Conservation (phyloP, 2,888 invertebrate genomes). For the Serripes groenlandicus region DNA sequence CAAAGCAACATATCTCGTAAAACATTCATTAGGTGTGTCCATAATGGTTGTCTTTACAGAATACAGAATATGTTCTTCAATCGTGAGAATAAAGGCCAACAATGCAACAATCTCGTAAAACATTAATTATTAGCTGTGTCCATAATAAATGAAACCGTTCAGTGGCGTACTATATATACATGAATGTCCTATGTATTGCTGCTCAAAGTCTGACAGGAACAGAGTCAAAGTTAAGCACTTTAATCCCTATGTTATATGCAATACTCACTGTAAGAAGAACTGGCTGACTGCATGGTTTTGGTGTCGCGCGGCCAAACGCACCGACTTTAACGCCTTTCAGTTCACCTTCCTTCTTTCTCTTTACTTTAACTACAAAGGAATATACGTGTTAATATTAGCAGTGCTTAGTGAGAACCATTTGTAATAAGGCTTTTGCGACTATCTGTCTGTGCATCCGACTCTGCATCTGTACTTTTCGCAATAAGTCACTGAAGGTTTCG, state of each 20-base stretch:
- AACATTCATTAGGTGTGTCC: neutral
- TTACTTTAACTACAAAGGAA: neutral
- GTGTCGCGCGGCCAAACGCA: neutral
- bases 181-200: no score
- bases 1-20: neutral
- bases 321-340: slow-evolving; percentile 2
- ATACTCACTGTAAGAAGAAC: neutral
- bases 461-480: no score
- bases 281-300: neutral
- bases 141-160: no score
- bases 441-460: no score
- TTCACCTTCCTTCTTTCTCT: neutral
- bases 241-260: no score
- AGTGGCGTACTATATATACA: no score
- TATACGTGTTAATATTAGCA: neutral
- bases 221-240: no score
- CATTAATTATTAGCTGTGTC: neutral
- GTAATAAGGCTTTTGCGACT: neutral
- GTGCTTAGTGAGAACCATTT: neutral
- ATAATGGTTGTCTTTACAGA: neutral
- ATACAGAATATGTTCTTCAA: neutral
- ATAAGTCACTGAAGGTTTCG: no score
- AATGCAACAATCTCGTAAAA: neutral
- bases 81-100: no score
- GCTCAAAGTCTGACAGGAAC: no score